Base-by-base conservation (phyloP, 2,113 vertebrate species). In the Oplegnathus fasciatus region DNA sequence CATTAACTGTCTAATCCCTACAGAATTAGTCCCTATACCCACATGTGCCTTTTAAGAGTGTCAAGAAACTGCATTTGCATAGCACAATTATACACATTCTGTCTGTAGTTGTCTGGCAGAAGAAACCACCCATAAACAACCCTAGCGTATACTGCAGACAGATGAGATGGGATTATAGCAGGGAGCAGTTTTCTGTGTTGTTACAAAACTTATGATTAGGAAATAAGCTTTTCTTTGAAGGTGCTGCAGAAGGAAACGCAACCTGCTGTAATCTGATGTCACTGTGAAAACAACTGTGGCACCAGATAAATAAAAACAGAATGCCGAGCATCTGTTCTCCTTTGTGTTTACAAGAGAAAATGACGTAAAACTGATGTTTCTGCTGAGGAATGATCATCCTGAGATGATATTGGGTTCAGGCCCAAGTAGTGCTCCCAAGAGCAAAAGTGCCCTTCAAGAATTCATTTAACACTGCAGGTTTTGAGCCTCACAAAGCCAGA, bases 211-310 rank as follows among this genome's bases (percentile, higher is more conserved):
- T 84, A 20, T 75, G 57, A 83, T 86, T 78, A 79, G 69, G 55
- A 87, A 75, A 79, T 46, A 14, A 69, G 62, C 71, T 83, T 83
- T 68, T 62, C 73, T 81, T 81, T 74, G 61, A 69, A 84, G 52
- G 28, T 54, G 24, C 66, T 76, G 77, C 72, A 84, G 77, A 26
- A 66, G 42, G 28, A 84, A 84, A 71, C 14, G 18, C 58, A 73
- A 77, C 54, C 73, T 67, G 65, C 52, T 77, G 67, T 77, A 77
- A 72, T 84, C 76, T 61, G 65, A 64, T 62, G 44, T 61, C 52
- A 69, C 40, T 44, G 26, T 42, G 71, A 80, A 75, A 79, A 83
- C 44, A 74, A 78, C 30, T 71, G 66, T 80, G 48, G 50, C 66
- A 67, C 26, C 60, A 80, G 55, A 71, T 32, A 42, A 75, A 80